A percentile compares a stretch with the other conserved stretches of the same genome.
Evolutionary conservation across 2,888 invertebrate species (phyloP).

Genomic region (Apodemia mormo): DNA sequence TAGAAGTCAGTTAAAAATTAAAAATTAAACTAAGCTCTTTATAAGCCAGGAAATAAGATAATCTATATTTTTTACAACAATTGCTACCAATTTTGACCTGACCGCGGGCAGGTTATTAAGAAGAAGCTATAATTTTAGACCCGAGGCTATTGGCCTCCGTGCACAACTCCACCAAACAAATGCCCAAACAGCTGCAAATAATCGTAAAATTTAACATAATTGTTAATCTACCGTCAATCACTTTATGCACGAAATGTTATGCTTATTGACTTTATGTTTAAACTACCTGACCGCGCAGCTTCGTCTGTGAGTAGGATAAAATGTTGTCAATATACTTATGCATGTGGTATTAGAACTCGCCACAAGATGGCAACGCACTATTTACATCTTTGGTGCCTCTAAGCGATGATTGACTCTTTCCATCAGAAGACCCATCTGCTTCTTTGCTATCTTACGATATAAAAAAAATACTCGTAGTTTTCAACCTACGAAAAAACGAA

Average conservation of each 20-base stretch:
- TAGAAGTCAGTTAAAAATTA: no score
- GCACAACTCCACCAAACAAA: slow-evolving; percentile 5
- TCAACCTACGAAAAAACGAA: no score
- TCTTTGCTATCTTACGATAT: no score
- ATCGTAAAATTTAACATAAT: slow-evolving; percentile 1
- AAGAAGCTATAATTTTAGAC: slow-evolving; percentile 8
- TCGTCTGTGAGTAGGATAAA: no score
- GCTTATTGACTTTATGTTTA: not conserved
- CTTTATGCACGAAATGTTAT: not conserved
- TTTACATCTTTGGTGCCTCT: no score
- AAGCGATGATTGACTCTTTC: no score
- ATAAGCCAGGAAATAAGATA: slow-evolving; percentile 8
- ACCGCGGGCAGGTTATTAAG: not conserved
- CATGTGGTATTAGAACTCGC: no score
- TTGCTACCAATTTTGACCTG: not conserved
- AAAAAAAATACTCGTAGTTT: no score
- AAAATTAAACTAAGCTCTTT: not conserved
- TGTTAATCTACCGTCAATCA: slow-evolving; percentile 13
- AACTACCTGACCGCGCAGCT: no score
- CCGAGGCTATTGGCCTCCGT: slow-evolving; percentile 11
- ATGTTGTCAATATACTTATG: no score
- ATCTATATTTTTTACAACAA: not conserved
- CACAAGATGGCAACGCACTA: no score
- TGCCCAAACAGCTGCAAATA: slow-evolving; percentile 13
- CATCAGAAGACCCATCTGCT: no score